These are phyloP conservation scores for Loriculus beryllinus DNA, from an alignment of 2,797 vertebrate species.

Conservation along the genomic window DNA sequence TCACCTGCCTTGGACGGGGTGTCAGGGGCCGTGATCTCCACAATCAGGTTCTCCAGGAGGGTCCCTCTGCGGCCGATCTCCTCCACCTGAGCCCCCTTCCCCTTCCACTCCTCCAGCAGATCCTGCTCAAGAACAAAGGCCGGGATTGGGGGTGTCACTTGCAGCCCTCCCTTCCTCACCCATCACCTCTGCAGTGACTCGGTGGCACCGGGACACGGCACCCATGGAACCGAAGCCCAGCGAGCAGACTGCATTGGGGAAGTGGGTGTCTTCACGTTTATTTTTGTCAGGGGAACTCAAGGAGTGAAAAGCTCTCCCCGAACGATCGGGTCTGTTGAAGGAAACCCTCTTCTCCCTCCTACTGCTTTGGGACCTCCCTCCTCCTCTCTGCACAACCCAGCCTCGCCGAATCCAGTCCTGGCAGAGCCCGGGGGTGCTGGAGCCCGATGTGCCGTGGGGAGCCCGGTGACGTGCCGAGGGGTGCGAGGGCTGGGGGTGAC, in stretches of 20 bases:
- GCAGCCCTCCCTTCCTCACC: fast-evolving
- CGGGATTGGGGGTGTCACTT: background rate
- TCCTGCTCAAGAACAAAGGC: conserved; percentile 72
- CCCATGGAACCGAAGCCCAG: fast-evolving
- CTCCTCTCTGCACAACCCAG: background rate
- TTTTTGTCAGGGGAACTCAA: background rate
- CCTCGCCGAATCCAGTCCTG: background rate
- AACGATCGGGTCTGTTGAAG: background rate
- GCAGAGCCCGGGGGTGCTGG: background rate
- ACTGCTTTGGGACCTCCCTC: background rate
- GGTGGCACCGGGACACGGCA: background rate
- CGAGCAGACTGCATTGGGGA: fast-evolving
- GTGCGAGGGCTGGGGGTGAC: background rate
- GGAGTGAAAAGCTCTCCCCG: background rate
- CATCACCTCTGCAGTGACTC: background rate
- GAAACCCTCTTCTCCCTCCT: background rate
- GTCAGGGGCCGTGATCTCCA: conserved; percentile 87
- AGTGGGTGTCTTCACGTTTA: background rate
- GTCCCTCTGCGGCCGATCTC: conserved; percentile 86
- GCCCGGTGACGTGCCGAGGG: background rate
- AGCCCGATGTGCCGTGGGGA: background rate
- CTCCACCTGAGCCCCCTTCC: conserved; percentile 81
- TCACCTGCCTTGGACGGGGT: conserved; percentile 84
- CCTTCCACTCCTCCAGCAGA: conserved; percentile 87
- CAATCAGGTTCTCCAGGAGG: conserved; percentile 88